These are phyloP conservation scores for Agonum fuliginosum DNA, from an alignment of 2,888 invertebrate genomes.

Conservation along the genomic window DNA sequence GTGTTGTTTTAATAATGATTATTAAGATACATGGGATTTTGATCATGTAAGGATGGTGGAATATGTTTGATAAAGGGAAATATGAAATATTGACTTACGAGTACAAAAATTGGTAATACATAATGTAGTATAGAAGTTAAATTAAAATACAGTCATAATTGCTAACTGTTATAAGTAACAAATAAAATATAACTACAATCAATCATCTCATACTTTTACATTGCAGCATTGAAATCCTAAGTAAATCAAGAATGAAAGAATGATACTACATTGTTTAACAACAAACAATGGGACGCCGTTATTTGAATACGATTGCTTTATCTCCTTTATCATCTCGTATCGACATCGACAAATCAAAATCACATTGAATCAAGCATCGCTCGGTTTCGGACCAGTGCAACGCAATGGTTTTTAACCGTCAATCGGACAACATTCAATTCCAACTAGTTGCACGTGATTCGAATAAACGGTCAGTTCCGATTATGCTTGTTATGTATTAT, in stretches of 20 bases:
- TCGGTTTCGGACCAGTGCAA: not conserved
- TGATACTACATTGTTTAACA: too few relatives aligned
- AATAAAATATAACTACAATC: too few relatives aligned
- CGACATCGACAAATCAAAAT: too few relatives aligned
- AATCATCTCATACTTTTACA: too few relatives aligned
- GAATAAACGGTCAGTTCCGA: slow-evolving; percentile 43
- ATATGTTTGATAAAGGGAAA: slow-evolving; percentile 28
- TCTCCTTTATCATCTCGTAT: not conserved
- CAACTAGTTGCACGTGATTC: slow-evolving; percentile 20
- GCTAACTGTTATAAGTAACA: slow-evolving; percentile 13
- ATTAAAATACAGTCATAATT: not conserved
- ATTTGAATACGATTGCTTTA: not conserved
- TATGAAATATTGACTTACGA: too few relatives aligned
- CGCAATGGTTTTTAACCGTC: not conserved
- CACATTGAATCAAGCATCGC: not conserved
- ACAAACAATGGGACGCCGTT: not conserved
- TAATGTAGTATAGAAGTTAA: too few relatives aligned
- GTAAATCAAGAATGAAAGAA: too few relatives aligned
- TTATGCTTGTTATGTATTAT: slow-evolving; percentile 41
- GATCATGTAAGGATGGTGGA: slow-evolving; percentile 31
- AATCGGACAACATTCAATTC: not conserved
- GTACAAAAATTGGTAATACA: slow-evolving; percentile 21
- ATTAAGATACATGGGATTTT: slow-evolving; percentile 51
- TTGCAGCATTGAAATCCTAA: too few relatives aligned
- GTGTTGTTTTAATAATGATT: slow-evolving; percentile 34